phyloP scores from a whole-genome alignment of 2,113 vertebrate genomes.

The Petromus typicus region DNA sequence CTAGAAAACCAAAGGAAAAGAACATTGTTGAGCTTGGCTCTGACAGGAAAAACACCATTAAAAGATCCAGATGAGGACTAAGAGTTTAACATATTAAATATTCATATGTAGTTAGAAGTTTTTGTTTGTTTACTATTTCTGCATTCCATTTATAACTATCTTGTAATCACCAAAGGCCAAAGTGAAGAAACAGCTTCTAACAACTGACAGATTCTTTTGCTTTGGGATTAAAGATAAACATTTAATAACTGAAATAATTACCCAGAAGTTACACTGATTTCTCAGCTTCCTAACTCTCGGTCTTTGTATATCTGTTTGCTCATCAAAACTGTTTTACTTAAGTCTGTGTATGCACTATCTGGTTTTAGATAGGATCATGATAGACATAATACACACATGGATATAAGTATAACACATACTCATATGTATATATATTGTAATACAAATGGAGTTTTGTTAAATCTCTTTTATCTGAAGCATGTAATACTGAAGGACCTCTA shows the following conservation, averaged over 20 bases:
- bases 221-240: background rate
- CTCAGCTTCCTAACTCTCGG: background rate
- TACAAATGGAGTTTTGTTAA: background rate
- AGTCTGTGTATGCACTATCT: background rate
- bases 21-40: background rate
- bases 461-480: background rate
- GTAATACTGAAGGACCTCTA: background rate
- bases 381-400: background rate
- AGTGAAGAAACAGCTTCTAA: conserved; percentile 13
- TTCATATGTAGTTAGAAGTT: background rate
- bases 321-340: background rate
- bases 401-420: background rate
- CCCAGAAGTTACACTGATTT: background rate
- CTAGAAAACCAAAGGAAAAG: background rate
- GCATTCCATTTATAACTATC: background rate
- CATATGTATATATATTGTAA: background rate
- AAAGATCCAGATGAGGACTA: background rate
- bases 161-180: conserved; percentile 7
- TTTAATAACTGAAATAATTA: conserved; percentile 10
- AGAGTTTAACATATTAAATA: background rate
- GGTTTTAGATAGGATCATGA: background rate
- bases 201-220: background rate
- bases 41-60: background rate
- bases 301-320: background rate
- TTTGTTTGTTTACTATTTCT: background rate